Base-by-base conservation (phyloP, 2,113 vertebrate genomes). In the Phrynosoma platyrhinos region DNA sequence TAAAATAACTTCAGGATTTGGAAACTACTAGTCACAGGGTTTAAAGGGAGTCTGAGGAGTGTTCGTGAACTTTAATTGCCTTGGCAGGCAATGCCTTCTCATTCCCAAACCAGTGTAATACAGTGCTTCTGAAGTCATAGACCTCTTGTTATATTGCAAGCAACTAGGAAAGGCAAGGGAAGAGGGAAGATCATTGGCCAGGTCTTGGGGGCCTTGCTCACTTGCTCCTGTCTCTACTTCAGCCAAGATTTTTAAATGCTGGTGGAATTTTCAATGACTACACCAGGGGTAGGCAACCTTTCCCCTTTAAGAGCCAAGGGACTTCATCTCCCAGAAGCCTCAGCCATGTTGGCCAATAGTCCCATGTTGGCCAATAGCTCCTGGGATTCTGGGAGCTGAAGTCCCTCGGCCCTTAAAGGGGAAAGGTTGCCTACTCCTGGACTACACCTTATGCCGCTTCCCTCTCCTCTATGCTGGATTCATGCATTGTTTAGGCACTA, bases 1-100 rank as follows among this genome's bases (percentile, higher is more conserved):
- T 82, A 71, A 78, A 91, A 91, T 91, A 84, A 78, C 78, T 74
- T 83, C 90, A 62, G 62, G 86, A 18, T 64, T 87, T 81, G 83
- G 78, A 94, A 88, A 72, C 40, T 30, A 36, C 5, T 27, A 64
- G 36, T 21, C 30, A 53, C 69, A 12, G 32, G 77, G 23, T 72
- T 87, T 79, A 83, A 87, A 62, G 40, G 58, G 64, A 13, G 14
- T 6, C 53, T 14, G 13, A 32, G 84, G 52, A 83, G 84, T 69
- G 27, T 36, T 23, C 1, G 69, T 30, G n/a, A 75, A 52, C n/a
- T 66, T 78, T 66, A 53, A 80, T 64, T 64, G 74, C 78, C n/a
- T 89, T 89, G 71, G 72, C 79, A 71, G 71, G 79, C 52, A 82
- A 32, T 42, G 32, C 52, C 36, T 82, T 82, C 72, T 82, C 32